Base-by-base conservation (phyloP, 2,113 vertebrate genomes). In the Thalassoma bifasciatum region DNA sequence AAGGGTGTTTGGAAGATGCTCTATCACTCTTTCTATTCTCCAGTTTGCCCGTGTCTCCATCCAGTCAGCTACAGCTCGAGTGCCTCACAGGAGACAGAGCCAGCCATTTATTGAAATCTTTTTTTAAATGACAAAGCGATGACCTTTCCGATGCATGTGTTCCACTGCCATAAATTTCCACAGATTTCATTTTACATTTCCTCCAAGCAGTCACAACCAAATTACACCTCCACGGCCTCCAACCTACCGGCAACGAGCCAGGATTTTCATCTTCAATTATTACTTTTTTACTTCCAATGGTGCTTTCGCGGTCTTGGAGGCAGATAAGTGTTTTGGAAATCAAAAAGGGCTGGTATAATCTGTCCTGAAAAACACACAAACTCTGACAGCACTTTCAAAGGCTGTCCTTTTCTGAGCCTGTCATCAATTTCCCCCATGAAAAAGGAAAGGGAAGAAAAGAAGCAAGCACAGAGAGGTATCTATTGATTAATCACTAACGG, bases 111-210 rank as follows among this genome's bases (percentile, higher is more conserved):
- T 88, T 89, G 86, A 91, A 92, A 91, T 89, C 78, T 82, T 76
- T 82, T 88, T 88, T 91, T 77, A 82, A 88, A 89, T 87, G 86
- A 88, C 82, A 83, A 75, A 79, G 89, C 73, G 61, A 68, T 92
- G 89, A 92, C 88, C 89, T 92, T 92, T 89, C 78, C 22, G 52
- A 79, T 74, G 75, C 87, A 76, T 46, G 21, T 51, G n/a, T 78
- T 73, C 66, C 69, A 60, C 54, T 36, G 68, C 78, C 86, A 91
- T 90, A 86, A 91, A 91, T 89, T 88, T 78, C 83, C 46, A 8
- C 63, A 71, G 85, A 92, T 90, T 92, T 83, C 81, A 88, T 89
- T 89, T 84, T 83, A 88, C 86, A 88, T 92, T 85, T 91, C 76
- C 86, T 91, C 77, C 63, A 70, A 80, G 82, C 82, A 78, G 89